Conservation (phyloP, 2,113 vertebrate genomes). For the Phocoena sinus region DNA sequence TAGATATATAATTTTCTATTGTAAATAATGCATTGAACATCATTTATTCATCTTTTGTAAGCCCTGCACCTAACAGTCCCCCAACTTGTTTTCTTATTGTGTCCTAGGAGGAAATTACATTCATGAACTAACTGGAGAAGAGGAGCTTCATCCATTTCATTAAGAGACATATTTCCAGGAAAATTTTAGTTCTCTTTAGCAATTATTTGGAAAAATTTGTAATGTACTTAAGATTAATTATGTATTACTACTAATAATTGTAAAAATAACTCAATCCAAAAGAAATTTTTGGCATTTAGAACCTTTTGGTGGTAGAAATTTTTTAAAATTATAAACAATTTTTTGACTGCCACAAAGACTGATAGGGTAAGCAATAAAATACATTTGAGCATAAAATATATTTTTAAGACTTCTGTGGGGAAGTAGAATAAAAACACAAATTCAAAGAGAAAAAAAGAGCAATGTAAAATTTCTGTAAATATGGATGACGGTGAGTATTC, state of each 20-base stretch:
- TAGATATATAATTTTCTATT: neutral
- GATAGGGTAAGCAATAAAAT: neutral
- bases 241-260: neutral
- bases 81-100: neutral
- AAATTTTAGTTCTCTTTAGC: neutral
- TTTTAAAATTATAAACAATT: neutral
- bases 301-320: neutral
- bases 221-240: neutral
- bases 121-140: neutral
- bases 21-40: neutral
- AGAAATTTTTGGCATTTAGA: neutral
- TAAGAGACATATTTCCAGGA: neutral
- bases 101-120: neutral
- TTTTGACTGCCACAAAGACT: constrained; percentile 12
- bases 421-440: constrained; percentile 24
- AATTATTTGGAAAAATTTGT: neutral
- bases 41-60: neutral
- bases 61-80: neutral
- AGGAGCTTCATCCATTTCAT: neutral
- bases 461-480: constrained; percentile 22
- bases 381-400: neutral
- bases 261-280: neutral
- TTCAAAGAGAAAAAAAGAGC: neutral
- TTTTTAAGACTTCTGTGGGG: neutral
- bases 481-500: neutral